A percentile compares a stretch with the other conserved stretches of the same genome.
phyloP scores from a whole-genome alignment of 2,888 invertebrate genomes.

The Phalera bucephala region DNA sequence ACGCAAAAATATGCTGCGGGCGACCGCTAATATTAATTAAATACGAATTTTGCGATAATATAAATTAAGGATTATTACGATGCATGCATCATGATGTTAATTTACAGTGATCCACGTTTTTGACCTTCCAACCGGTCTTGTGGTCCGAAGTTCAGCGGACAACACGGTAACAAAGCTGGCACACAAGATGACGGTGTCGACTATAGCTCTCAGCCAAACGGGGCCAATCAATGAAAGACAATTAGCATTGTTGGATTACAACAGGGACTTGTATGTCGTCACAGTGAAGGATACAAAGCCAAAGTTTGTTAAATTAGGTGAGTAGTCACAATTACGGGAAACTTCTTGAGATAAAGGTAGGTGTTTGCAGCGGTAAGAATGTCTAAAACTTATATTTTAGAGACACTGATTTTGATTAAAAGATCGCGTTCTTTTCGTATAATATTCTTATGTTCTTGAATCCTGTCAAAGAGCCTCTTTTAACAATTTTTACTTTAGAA shows the following conservation, averaged over 20 bases:
- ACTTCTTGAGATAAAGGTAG: no score
- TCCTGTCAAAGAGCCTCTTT: no score
- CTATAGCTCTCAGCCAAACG: slow-evolving; percentile 92
- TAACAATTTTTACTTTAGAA: no score
- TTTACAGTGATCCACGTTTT: slow-evolving; percentile 90
- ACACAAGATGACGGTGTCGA: slow-evolving; percentile 90
- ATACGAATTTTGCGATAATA: no score
- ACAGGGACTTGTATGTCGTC: slow-evolving; percentile 93
- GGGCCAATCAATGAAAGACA: slow-evolving; percentile 91
- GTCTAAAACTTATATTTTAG: background rate
- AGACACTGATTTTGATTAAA: background rate
- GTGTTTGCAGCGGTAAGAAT: no score
- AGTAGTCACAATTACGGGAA: no score
- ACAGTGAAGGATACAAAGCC: slow-evolving; percentile 86
- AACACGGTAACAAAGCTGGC: slow-evolving; percentile 88
- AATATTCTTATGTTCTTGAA: no score
- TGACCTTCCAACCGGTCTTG: slow-evolving; percentile 87
- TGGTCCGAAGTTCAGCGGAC: slow-evolving; percentile 87
- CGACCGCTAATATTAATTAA: no score
- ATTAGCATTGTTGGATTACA: slow-evolving; percentile 94
- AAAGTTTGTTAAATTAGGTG: slow-evolving; percentile 89
- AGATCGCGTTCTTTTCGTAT: no score
- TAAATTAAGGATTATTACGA: no score
- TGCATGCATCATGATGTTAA: no score
- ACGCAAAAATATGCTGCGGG: no score